These are phyloP conservation scores for Rhinopomastus cyanomelas DNA, from an alignment of 2,113 vertebrate genomes.

Conservation along the genomic window DNA sequence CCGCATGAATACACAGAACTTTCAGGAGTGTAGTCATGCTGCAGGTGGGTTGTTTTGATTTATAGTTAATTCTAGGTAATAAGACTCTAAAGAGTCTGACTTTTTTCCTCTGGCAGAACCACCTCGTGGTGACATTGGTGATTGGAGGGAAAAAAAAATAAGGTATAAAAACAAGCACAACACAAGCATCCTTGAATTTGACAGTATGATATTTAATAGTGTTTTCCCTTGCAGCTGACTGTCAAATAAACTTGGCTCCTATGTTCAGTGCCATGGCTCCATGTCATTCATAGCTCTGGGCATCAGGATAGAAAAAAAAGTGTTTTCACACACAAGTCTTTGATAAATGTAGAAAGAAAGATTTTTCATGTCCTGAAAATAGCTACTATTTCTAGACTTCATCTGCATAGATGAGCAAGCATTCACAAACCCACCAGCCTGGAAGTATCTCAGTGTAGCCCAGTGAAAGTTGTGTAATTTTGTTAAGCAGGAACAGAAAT, in stretches of 20 bases:
- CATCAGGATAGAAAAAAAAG: not conserved
- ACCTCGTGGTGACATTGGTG: not conserved
- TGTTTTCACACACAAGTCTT: not conserved
- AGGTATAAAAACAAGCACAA: not conserved
- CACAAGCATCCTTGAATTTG: not conserved
- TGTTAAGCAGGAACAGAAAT: not conserved
- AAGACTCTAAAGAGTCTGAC: not conserved
- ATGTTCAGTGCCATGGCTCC: not conserved
- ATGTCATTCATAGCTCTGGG: not conserved
- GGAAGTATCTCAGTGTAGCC: not conserved
- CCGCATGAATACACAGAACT: not conserved
- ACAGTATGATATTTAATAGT: not conserved
- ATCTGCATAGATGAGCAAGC: not conserved
- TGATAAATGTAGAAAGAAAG: not conserved
- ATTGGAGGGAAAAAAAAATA: not conserved
- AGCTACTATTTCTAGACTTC: not conserved
- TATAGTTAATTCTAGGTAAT: slow-evolving; percentile 11
- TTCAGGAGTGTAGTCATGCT: not conserved
- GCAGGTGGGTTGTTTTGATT: not conserved
- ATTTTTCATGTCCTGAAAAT: not conserved
- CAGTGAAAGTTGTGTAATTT: not conserved
- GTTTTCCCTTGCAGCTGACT: not conserved
- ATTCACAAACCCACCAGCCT: not conserved
- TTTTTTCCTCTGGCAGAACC: not conserved
- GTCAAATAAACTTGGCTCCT: not conserved